Percentiles rank a stretch among this genome's conserved stretches.
phyloP scores from a whole-genome alignment of 2,888 invertebrate species.

The Agrochola litura region DNA sequence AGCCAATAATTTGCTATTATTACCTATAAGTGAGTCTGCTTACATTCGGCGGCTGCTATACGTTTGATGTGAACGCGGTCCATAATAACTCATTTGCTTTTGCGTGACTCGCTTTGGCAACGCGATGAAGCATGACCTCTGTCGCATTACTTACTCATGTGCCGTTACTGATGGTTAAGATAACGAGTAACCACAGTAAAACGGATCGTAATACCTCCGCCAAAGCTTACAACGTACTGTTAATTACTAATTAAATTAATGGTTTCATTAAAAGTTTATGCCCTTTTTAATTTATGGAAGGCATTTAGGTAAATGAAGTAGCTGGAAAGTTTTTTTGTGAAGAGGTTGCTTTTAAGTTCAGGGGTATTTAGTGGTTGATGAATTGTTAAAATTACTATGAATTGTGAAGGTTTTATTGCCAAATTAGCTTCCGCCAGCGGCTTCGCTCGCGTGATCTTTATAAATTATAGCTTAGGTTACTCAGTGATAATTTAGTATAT shows the following conservation, averaged over 20 bases:
- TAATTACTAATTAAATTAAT: slow-evolving; percentile 65
- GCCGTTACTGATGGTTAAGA: slow-evolving; percentile 33
- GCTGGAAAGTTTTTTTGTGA: neutral
- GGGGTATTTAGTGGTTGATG: neutral
- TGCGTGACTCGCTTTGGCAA: too few relatives aligned
- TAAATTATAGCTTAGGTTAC: too few relatives aligned
- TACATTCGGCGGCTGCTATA: too few relatives aligned
- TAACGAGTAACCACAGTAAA: slow-evolving; percentile 40
- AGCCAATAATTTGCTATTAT: too few relatives aligned
- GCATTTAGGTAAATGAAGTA: slow-evolving; percentile 37
- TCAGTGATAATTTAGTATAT: too few relatives aligned
- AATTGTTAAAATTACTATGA: neutral
- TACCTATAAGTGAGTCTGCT: too few relatives aligned
- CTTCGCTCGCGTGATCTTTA: too few relatives aligned
- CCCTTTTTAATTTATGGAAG: slow-evolving; percentile 51
- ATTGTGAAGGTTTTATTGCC: neutral
- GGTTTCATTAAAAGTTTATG: slow-evolving; percentile 62
- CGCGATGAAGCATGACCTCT: slow-evolving; percentile 20
- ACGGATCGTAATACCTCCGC: slow-evolving; percentile 42
- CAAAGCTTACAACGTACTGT: slow-evolving; percentile 53
- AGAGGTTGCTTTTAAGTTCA: too few relatives aligned
- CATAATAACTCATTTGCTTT: neutral
- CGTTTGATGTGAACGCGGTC: too few relatives aligned
- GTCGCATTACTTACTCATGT: slow-evolving; percentile 25
- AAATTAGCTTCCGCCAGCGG: too few relatives aligned